Conservation (phyloP, 2,797 vertebrate species). For the Artibeus jamaicensis region DNA sequence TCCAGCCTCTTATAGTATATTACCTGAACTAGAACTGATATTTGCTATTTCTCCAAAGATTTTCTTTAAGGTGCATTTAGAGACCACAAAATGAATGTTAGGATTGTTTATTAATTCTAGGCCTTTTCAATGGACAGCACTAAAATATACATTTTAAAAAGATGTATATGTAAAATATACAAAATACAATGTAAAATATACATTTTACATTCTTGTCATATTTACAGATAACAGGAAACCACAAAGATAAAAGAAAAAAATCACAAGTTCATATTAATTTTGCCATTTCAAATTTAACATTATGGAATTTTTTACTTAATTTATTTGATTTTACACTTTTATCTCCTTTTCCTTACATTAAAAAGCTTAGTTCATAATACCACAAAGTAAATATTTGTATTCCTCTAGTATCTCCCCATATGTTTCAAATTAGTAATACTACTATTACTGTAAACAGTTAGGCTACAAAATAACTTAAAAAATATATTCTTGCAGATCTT, state of each 20-base stretch:
- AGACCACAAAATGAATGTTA: background rate
- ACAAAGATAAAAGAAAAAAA: background rate
- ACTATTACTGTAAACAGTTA: background rate
- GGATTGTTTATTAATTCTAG: background rate
- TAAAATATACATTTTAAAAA: background rate
- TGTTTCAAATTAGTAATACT: constrained; percentile 10
- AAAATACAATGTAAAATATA: too few relatives aligned
- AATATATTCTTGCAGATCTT: background rate
- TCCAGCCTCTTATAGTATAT: background rate
- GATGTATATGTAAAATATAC: too few relatives aligned
- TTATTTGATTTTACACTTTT: constrained; percentile 8
- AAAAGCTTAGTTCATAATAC: background rate
- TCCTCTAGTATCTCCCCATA: background rate
- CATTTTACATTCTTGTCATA: constrained; percentile 7
- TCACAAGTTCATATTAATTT: background rate
- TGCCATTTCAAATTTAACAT: background rate
- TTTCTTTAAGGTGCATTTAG: background rate
- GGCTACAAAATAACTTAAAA: background rate
- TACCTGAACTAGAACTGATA: background rate
- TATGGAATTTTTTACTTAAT: background rate
- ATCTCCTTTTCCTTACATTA: background rate
- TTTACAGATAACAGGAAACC: background rate
- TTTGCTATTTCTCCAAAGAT: background rate
- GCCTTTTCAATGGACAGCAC: background rate
- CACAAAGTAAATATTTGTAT: background rate